Percentiles rank a stretch among this genome's conserved stretches.
These are phyloP conservation scores for Corythornis madagascariensis DNA, from an alignment of 2,113 vertebrate genomes.

Conservation along the genomic window DNA sequence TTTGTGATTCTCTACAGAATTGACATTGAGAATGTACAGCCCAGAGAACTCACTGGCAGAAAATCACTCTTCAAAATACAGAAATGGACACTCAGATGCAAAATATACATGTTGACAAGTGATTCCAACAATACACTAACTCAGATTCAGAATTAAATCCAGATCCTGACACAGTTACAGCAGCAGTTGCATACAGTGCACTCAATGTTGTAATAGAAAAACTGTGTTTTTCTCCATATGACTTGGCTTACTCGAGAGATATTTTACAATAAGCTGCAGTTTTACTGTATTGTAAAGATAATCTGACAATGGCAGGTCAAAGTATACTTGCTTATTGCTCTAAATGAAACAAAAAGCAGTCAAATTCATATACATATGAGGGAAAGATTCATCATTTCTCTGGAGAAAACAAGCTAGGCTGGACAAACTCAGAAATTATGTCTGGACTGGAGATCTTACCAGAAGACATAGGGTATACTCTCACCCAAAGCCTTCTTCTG, in stretches of 20 bases:
- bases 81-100: background rate
- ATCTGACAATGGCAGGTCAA: slow-evolving; percentile 16
- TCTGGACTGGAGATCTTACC: background rate
- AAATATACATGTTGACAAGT: background rate
- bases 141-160: background rate
- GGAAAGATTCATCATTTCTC: background rate
- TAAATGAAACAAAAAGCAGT: background rate
- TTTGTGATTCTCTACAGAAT: background rate
- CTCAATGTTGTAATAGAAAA: background rate
- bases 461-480: background rate
- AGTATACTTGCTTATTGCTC: background rate
- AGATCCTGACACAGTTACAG: background rate
- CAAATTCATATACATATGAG: background rate
- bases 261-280: background rate
- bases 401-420: background rate
- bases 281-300: slow-evolving; percentile 27
- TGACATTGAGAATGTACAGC: background rate
- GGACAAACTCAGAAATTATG: background rate
- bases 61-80: background rate
- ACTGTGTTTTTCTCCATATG: background rate
- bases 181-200: background rate
- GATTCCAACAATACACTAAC: background rate
- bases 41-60: background rate
- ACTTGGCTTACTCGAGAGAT: background rate
- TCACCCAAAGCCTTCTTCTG: background rate